Conservation (phyloP, 2,797 vertebrate genomes). For the Tympanoctomys barrerae region DNA sequence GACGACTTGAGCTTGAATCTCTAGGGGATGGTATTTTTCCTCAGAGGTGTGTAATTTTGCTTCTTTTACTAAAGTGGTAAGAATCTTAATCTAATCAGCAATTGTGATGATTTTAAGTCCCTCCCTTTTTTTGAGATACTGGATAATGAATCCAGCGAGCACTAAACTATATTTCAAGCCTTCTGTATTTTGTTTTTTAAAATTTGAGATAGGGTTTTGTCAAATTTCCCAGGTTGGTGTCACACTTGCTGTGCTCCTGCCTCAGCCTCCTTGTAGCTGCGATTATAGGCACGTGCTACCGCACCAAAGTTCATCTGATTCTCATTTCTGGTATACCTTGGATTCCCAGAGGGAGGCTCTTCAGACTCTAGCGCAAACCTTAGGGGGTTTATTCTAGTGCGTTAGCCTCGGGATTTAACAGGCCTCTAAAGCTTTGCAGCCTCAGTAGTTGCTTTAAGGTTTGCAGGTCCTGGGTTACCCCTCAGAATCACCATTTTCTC, state of each 20-base stretch:
- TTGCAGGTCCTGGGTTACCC: background rate
- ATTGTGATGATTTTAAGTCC: background rate
- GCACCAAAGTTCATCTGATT: background rate
- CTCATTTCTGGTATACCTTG: background rate
- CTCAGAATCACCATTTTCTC: slow-evolving; percentile 8
- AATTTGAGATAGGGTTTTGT: background rate
- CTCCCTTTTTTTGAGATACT: background rate
- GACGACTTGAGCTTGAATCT: background rate
- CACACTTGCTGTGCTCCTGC: background rate
- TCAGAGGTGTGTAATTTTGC: background rate
- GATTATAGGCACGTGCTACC: background rate
- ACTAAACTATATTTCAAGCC: no score
- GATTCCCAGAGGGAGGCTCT: background rate
- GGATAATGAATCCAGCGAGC: background rate
- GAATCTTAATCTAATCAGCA: background rate
- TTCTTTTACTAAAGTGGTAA: background rate
- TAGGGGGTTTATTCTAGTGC: background rate
- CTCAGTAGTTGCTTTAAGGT: background rate
- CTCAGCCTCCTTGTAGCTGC: background rate
- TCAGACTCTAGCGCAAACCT: background rate
- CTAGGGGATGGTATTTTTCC: slow-evolving; percentile 8
- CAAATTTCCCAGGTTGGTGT: background rate
- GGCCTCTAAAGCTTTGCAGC: background rate
- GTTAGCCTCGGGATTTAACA: background rate
- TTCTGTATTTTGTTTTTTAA: background rate